phyloP scores from a whole-genome alignment of 1,140 invertebrate genomes.

The Penaeus indicus region DNA sequence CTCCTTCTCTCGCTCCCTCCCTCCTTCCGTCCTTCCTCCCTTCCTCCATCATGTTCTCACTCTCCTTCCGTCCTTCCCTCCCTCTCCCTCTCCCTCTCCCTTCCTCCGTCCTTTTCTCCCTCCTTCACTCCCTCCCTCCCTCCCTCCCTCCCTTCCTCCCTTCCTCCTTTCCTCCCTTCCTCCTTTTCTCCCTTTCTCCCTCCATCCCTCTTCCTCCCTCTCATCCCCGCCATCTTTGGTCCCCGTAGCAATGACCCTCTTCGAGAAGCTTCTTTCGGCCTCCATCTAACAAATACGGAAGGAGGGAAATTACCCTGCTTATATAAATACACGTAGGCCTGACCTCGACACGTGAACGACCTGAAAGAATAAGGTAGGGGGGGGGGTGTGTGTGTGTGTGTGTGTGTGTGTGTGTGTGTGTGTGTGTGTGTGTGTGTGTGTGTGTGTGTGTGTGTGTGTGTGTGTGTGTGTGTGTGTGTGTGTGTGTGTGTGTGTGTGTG shows the following conservation, averaged over 20 bases:
- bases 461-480: slow-evolving; percentile 27
- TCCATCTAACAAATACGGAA: neutral
- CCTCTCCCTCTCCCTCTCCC: neutral
- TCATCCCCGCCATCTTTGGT: neutral
- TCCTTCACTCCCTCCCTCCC: neutral
- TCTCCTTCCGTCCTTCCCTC: neutral
- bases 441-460: slow-evolving; percentile 34
- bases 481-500: slow-evolving; percentile 36
- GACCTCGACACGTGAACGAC: neutral
- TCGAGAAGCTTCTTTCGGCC: neutral
- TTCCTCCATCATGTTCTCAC: neutral
- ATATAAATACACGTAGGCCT: neutral
- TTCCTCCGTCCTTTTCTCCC: neutral
- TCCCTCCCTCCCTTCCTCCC: neutral
- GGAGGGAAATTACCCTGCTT: neutral
- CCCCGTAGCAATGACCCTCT: neutral
- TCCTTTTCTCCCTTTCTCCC: neutral
- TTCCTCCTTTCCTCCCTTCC: neutral
- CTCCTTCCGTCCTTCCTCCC: neutral
- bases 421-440: slow-evolving; percentile 15
- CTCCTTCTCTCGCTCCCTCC: neutral
- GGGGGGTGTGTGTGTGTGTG: neutral
- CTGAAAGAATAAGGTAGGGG: neutral
- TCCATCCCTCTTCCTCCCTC: neutral
- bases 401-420: neutral